Evolutionary conservation across 2,888 invertebrate species (phyloP).

Genomic region (Geotrupes spiniger): DNA sequence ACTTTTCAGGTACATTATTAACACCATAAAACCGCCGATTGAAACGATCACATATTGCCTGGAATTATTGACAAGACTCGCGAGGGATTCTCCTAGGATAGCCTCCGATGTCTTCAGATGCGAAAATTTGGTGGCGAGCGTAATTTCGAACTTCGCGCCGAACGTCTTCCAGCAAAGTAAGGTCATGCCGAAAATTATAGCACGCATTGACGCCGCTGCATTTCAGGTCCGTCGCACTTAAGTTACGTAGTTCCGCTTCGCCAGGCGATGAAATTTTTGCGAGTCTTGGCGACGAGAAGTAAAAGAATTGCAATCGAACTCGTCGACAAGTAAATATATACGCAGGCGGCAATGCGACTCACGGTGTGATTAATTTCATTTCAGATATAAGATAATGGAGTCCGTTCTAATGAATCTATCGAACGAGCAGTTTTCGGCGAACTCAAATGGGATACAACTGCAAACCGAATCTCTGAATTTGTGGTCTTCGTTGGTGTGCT

Average conservation of each 20-base stretch:
- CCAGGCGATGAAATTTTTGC: constrained; percentile 69
- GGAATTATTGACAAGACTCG: constrained; percentile 75
- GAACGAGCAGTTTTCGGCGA: constrained; percentile 52
- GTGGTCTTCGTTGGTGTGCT: constrained; percentile 56
- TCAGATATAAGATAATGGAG: constrained; percentile 54
- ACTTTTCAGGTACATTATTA: constrained; percentile 70
- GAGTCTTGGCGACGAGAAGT: constrained; percentile 66
- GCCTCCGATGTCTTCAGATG: constrained; percentile 62
- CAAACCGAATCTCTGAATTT: constrained; percentile 65
- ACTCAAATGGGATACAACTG: constrained; percentile 55
- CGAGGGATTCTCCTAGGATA: constrained; percentile 71
- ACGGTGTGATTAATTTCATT: constrained; percentile 24
- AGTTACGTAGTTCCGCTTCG: constrained; percentile 67
- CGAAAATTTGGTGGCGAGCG: constrained; percentile 61
- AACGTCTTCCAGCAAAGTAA: constrained; percentile 26
- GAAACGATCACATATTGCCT: constrained; percentile 70
- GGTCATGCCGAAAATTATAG: constrained; percentile 7
- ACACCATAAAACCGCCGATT: constrained; percentile 65
- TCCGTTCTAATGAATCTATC: constrained; percentile 57
- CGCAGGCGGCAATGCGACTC: too few relatives aligned
- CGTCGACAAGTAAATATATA: constrained; percentile 48
- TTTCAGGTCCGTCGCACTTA: constrained; percentile 26
- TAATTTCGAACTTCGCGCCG: constrained; percentile 62
- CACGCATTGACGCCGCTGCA: constrained; percentile 5
- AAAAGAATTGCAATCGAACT: constrained; percentile 55